Evolutionary conservation across 2,888 invertebrate genomes (phyloP).

Genomic region (Cephus runcator): DNA sequence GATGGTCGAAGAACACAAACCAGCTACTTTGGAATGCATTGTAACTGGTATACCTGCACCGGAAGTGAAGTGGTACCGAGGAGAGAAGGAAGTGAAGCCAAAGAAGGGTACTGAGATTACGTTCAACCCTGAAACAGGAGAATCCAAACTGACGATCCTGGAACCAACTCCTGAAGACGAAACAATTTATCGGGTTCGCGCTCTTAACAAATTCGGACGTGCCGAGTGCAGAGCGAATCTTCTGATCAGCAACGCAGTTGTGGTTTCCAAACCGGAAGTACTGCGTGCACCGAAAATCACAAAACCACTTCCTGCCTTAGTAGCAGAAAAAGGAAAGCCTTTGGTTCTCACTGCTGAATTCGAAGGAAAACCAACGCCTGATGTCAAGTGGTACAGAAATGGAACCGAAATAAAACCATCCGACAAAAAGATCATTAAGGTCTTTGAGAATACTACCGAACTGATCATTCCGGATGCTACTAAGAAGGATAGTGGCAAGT

Average conservation of each 20-base stretch:
- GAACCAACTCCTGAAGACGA: constrained; percentile 76
- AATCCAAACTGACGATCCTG: constrained; percentile 72
- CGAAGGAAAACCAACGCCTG: constrained; percentile 77
- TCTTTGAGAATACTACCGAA: constrained; percentile 73
- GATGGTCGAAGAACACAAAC: constrained; percentile 72
- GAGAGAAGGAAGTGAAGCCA: constrained; percentile 72
- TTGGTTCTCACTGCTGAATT: constrained; percentile 78
- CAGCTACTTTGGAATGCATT: constrained; percentile 74
- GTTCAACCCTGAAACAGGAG: constrained; percentile 73
- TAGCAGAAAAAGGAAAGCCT: constrained; percentile 76
- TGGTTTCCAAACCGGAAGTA: constrained; percentile 67
- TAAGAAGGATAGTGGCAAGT: constrained; percentile 85
- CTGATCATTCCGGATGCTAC: constrained; percentile 75
- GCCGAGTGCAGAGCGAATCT: constrained; percentile 81
- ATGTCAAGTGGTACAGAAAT: constrained; percentile 87
- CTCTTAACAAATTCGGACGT: constrained; percentile 78
- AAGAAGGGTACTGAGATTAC: constrained; percentile 69
- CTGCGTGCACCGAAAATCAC: constrained; percentile 79
- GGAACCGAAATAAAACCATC: constrained; percentile 78
- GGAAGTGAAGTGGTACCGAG: constrained; percentile 77
- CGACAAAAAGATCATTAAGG: constrained; percentile 72
- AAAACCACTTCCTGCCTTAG: constrained; percentile 80
- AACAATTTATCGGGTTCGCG: constrained; percentile 76
- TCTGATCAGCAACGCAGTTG: constrained; percentile 68
- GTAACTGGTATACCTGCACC: constrained; percentile 78